Evolutionary conservation across 2,797 vertebrate genomes (phyloP).

Genomic region (Rhabdophis nuchalis): DNA sequence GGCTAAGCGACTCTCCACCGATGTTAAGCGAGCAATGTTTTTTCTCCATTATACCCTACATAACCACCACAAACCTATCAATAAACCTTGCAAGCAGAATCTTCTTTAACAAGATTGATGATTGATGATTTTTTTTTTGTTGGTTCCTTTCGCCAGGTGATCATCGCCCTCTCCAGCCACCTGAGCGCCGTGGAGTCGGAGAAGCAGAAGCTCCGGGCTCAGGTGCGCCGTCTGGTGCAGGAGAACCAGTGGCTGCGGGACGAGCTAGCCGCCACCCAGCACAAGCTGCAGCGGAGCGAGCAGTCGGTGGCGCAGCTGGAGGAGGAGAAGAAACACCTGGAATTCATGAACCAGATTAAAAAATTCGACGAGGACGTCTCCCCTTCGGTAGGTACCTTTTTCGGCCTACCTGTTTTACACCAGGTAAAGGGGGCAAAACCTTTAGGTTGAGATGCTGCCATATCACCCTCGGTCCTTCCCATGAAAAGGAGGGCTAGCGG

Average conservation of each 20-base stretch:
- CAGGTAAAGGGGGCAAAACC: background rate
- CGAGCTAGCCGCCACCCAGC: slow-evolving; percentile 80
- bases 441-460: background rate
- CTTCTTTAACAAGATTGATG: background rate
- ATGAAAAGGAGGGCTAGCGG: too few species aligned
- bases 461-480: too few species aligned
- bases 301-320: slow-evolving; percentile 69
- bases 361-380: slow-evolving; percentile 82
- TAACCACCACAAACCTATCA: too few species aligned
- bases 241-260: slow-evolving; percentile 89
- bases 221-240: slow-evolving; percentile 84
- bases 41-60: too few species aligned
- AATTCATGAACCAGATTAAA: slow-evolving; percentile 79
- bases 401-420: background rate
- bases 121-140: too few species aligned
- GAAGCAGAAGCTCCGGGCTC: slow-evolving; percentile 88
- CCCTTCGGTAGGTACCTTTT: slow-evolving; percentile 57
- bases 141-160: slow-evolving; percentile 70
- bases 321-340: slow-evolving; percentile 68
- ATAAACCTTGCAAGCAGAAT: background rate
- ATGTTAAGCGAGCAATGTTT: too few species aligned
- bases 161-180: slow-evolving; percentile 84
- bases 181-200: slow-evolving; percentile 85
- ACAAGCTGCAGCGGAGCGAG: slow-evolving; percentile 78
- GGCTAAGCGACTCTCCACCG: too few species aligned